Evolutionary conservation across 2,888 invertebrate species (phyloP).

Genomic region (Papilio gigon): DNA sequence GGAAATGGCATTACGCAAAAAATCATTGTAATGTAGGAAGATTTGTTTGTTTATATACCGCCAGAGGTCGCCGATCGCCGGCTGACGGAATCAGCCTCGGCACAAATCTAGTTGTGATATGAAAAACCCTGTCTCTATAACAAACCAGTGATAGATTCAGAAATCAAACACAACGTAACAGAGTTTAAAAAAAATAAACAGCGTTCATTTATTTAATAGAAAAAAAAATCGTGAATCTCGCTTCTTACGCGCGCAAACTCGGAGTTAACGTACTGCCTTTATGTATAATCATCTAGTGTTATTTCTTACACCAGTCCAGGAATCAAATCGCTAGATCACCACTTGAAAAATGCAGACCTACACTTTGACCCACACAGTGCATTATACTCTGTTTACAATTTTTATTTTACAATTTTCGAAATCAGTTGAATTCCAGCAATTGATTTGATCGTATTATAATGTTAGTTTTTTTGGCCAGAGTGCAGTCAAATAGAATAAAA

Average conservation of each 20-base stretch:
- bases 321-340: no score
- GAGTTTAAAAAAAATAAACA: neutral
- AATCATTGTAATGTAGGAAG: slow-evolving; percentile 14
- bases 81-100: slow-evolving; percentile 34
- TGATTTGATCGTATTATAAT: no score
- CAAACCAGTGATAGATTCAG: neutral
- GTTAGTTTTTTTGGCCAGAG: neutral
- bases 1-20: slow-evolving; percentile 14
- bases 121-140: slow-evolving; percentile 12
- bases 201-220: neutral
- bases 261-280: no score
- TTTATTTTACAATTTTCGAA: no score
- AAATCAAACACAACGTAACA: neutral
- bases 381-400: no score
- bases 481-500: slow-evolving; percentile 17
- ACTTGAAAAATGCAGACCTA: no score
- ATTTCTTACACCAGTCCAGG: no score
- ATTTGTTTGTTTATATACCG: slow-evolving; percentile 29
- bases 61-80: slow-evolving; percentile 23
- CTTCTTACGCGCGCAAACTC: no score
- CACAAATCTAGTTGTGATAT: slow-evolving; percentile 23
- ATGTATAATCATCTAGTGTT: no score
- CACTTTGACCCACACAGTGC: no score
- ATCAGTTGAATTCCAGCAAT: no score
- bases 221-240: no score